Evolutionary conservation across 2,888 invertebrate genomes (phyloP), one percentile per base, ranked within the genome.

Genomic region (Syritta pipiens): DNA sequence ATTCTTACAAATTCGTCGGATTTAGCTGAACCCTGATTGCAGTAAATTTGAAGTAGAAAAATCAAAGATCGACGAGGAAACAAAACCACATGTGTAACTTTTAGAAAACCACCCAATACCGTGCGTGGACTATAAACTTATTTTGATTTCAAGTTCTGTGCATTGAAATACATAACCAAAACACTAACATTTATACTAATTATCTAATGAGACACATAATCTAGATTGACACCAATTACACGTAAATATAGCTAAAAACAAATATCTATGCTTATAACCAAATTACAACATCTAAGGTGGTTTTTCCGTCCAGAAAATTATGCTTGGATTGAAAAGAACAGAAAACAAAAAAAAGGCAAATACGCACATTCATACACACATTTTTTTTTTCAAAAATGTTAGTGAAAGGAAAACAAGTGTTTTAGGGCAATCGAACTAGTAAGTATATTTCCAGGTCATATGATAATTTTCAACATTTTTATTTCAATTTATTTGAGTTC

Each of bases 221-320:
- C 6, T 12, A 35, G 42, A 44, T 12, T 42, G 35, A 53, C 53
- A 65, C 53, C 26, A 32, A 65, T 46, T 51, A 19, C 19, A 35
- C 44, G 26, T 12, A 44, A 42, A 35, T 22, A 44, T 17, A 65
- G 19, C 9, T 7, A 40, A 22, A 46, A 67, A 67, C 12, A 9
- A 55, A 35, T 20, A 65, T 20, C 20, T 57, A 35, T 42, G 49
- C 35, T 65, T 57, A 83, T 81, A 60, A 84, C 84, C 83, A 83
- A 82, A 83, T 85, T 85, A 88, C 86, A 88, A 87, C 88, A 88
- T 88, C 85, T 86, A 88, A 86, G 88, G 87, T 87, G 87, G 87
- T 88, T 86, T 83, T 84, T 84, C 85, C 88, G 87, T 87, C 87
- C 88, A 85, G 85, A 84, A 84, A 85, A 85, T 72, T 30, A 37